Base-by-base conservation (phyloP, 2,797 vertebrate genomes). In the Pitangus sulphuratus region DNA sequence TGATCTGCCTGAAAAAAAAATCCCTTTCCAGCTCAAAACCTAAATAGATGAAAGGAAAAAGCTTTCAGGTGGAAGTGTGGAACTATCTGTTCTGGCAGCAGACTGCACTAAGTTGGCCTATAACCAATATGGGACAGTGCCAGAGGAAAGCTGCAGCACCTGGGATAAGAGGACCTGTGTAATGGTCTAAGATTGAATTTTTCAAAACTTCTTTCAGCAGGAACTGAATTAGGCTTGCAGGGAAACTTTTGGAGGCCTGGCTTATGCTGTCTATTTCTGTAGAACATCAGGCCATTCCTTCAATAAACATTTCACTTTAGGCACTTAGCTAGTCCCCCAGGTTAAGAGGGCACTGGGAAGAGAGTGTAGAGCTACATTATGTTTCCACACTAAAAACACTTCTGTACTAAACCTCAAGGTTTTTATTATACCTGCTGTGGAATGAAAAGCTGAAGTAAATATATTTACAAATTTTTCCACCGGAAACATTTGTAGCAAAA, bases 31-130 rank as follows among this genome's bases (percentile, higher is more conserved):
- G 50, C 53, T 94, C 65, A 88, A 60, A 89, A 95, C 21, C 1
- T 30, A 40, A 51, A 35, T 1, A n/a, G 24, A 85, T 83, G 42
- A 80, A 94, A 83, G n/a, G 42, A 61, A 70, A 71, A 84, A 78
- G 19, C 42, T 81, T 93, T 88, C 79, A 94, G 58, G 90, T 90
- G 56, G 51, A 89, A 92, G 40, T 40, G 39, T 80, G 50, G 72
- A 94, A 64, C 69, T 68, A 50, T 83, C 65, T 45, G 8, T 95
- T 84, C 77, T 95, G 93, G 79, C 79, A 91, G 57, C 28, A 75
- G 12, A n/a, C 39, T 53, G 30, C 50, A 39, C 24, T 92, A 7
- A 64, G 39, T 69, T 97, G 94, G 85, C 83, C 57, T 86, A 0
- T 71, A 47, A 33, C 87, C 61, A 88, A 2, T 50, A 33, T 19